These are phyloP conservation scores for Tipula vernalis DNA, from an alignment of 2,888 invertebrate species.

Conservation along the genomic window DNA sequence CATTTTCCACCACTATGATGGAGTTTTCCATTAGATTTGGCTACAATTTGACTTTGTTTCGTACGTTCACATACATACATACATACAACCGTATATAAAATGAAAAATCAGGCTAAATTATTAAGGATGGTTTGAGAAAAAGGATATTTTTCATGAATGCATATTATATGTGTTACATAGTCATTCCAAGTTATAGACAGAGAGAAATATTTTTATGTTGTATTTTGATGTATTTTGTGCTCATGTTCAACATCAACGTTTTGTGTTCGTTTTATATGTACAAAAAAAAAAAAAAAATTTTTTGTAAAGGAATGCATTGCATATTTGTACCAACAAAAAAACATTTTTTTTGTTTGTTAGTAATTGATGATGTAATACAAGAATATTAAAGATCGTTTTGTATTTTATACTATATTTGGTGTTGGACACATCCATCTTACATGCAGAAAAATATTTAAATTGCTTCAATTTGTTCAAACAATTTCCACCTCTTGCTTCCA, in stretches of 20 bases:
- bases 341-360: background rate
- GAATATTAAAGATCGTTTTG: background rate
- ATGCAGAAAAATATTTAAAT: too few relatives aligned
- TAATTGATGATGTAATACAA: background rate
- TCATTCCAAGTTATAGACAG: background rate
- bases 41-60: background rate
- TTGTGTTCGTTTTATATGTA: background rate
- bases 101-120: background rate
- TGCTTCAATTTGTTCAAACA: too few relatives aligned
- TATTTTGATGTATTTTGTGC: background rate
- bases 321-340: background rate
- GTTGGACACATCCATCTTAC: background rate
- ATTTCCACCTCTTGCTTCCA: too few relatives aligned
- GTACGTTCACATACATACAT: background rate
- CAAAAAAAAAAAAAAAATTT: too few relatives aligned
- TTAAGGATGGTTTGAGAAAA: background rate
- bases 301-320: background rate
- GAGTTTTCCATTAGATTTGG: background rate
- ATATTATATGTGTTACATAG: background rate
- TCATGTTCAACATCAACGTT: background rate
- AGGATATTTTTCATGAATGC: background rate
- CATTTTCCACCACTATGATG: background rate
- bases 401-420: background rate
- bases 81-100: background rate
- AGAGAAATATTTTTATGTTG: background rate